Percentiles rank a stretch among this genome's conserved stretches.
Conservation (phyloP, 2,113 vertebrate species). For the Phrynosoma blainvillii region DNA sequence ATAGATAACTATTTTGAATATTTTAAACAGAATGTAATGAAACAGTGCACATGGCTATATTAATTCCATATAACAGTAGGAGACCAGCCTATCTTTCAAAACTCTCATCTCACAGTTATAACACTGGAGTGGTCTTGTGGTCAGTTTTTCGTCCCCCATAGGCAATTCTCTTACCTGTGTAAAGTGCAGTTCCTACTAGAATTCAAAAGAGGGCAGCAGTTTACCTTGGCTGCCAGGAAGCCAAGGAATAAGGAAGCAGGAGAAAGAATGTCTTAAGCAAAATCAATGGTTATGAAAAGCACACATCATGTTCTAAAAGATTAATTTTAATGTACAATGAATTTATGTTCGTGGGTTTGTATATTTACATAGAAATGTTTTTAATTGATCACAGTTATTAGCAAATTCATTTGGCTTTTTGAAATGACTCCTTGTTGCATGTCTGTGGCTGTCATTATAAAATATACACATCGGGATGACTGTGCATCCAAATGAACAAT, state of each 20-base stretch:
- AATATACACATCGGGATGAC: not conserved
- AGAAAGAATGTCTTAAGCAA: slow-evolving; percentile 53
- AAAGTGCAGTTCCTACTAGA: slow-evolving; percentile 61
- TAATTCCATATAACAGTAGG: not conserved
- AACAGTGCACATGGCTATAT: not conserved
- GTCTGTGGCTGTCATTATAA: not conserved
- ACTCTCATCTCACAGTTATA: not conserved
- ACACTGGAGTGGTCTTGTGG: fast-evolving
- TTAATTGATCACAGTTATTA: slow-evolving; percentile 7
- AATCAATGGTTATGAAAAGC: slow-evolving; percentile 18
- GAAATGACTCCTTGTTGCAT: not conserved
- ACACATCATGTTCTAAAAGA: slow-evolving; percentile 2
- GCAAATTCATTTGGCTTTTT: slow-evolving; percentile 9
- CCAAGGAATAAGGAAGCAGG: not conserved
- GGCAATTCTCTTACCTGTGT: slow-evolving; percentile 20
- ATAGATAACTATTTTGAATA: not conserved
- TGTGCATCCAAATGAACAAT: slow-evolving; percentile 24
- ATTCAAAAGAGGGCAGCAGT: slow-evolving; percentile 84
- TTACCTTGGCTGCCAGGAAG: slow-evolving; percentile 65
- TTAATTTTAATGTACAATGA: slow-evolving; percentile 23
- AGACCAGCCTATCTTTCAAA: not conserved
- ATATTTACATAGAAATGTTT: slow-evolving; percentile 25
- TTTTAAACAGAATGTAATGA: not conserved
- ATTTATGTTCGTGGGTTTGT: slow-evolving; percentile 13
- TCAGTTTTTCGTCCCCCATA: not conserved